Evolutionary conservation across 2,113 vertebrate species (phyloP).

Genomic region (Microcebus lehilahytsara): DNA sequence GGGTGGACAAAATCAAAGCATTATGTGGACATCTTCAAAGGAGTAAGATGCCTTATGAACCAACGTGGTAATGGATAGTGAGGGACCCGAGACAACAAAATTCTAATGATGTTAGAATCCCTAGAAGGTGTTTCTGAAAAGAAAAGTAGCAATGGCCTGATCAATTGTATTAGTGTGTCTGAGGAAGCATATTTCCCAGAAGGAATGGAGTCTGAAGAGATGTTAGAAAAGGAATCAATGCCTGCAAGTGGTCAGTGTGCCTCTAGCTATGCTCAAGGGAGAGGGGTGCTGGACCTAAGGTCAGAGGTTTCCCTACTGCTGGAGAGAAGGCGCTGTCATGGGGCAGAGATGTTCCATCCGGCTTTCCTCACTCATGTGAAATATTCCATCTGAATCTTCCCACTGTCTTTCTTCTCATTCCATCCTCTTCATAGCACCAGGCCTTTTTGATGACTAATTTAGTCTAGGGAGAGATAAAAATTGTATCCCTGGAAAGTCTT

Average conservation of each 20-base stretch:
- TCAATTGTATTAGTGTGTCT: background rate
- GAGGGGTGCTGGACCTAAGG: background rate
- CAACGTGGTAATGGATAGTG: background rate
- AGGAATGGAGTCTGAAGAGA: background rate
- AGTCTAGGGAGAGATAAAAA: background rate
- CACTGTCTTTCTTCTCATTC: conserved; percentile 36
- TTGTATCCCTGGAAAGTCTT: background rate
- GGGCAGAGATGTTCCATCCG: background rate
- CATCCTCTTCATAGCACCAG: background rate
- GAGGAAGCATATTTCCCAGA: background rate
- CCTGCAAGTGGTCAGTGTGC: background rate
- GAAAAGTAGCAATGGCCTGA: background rate
- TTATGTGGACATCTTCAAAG: background rate
- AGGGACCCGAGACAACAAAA: background rate
- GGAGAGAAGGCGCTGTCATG: background rate
- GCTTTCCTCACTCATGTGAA: background rate
- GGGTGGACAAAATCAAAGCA: background rate
- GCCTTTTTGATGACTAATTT: conserved; percentile 27
- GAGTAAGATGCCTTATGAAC: background rate
- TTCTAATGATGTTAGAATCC: background rate
- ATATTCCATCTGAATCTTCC: background rate
- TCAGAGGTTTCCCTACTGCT: background rate
- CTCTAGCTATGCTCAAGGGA: background rate
- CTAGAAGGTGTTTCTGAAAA: background rate
- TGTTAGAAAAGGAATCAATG: background rate